Percentiles rank a stretch among this genome's conserved stretches.
Evolutionary conservation across 2,888 invertebrate genomes (phyloP).

Genomic region (Drosophila pegasa): DNA sequence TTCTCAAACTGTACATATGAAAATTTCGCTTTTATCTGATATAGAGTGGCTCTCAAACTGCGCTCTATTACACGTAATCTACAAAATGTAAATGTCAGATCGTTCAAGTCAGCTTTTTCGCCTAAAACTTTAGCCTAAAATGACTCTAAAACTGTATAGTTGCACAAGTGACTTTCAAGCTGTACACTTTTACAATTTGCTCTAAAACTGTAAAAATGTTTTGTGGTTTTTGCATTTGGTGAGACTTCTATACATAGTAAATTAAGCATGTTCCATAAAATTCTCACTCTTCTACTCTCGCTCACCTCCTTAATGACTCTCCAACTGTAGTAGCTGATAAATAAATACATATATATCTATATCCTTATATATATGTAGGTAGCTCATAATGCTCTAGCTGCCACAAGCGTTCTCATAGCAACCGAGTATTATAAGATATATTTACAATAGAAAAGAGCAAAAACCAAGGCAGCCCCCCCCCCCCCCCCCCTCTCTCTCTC

Average conservation of each 20-base stretch:
- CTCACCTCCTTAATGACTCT: neutral
- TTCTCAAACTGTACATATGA: too few species aligned
- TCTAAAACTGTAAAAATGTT: neutral
- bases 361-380: neutral
- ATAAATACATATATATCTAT: neutral
- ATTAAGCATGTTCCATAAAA: neutral
- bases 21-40: too few species aligned
- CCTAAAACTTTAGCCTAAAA: neutral
- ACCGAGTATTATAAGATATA: neutral
- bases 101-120: too few species aligned
- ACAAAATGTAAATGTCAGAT: too few species aligned
- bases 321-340: too few species aligned
- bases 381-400: neutral
- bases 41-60: too few species aligned
- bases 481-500: neutral
- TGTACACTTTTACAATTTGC: neutral
- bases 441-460: slow-evolving; percentile 3
- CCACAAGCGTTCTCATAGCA: neutral
- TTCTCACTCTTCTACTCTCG: too few species aligned
- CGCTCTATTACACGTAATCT: too few species aligned
- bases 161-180: neutral
- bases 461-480: neutral
- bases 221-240: too few species aligned
- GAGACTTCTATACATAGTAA: too few species aligned
- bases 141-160: neutral